Evolutionary conservation across 2,113 vertebrate species (phyloP).

Genomic region (Rafetus swinhoei): DNA sequence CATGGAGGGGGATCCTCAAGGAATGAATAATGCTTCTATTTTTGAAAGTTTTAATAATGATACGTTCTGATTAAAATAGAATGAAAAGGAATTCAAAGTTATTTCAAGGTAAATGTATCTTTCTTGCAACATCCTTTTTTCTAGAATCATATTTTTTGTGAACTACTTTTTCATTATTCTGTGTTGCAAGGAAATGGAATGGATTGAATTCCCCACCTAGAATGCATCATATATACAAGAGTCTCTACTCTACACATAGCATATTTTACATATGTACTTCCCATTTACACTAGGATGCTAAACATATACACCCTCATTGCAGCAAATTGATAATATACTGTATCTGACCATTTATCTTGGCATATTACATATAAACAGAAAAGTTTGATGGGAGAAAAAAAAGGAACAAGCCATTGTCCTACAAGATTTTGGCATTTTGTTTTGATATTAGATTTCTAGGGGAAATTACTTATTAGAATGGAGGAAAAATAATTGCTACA

Average conservation of each 20-base stretch:
- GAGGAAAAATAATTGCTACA: not conserved
- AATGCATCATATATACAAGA: not conserved
- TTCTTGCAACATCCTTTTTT: rapidly evolving
- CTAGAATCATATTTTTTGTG: not conserved
- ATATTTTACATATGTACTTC: not conserved
- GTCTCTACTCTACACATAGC: not conserved
- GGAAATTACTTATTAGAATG: not conserved
- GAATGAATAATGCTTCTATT: not conserved
- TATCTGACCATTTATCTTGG: not conserved
- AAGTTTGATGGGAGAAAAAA: conserved; percentile 1
- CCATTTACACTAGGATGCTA: not conserved
- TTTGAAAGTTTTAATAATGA: not conserved
- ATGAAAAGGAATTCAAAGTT: not conserved
- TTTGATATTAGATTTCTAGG: conserved; percentile 2
- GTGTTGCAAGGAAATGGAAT: not conserved
- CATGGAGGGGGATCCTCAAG: no score
- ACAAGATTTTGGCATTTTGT: not conserved
- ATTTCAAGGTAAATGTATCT: rapidly evolving
- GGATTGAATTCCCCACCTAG: not conserved
- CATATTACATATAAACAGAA: not conserved
- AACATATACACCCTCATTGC: not conserved
- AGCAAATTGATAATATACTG: conserved; percentile 4
- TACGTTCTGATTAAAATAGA: not conserved
- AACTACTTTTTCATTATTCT: not conserved
- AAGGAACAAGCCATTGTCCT: not conserved